Base-by-base conservation (phyloP, 2,797 vertebrate genomes). In the Brotula barbata region DNA sequence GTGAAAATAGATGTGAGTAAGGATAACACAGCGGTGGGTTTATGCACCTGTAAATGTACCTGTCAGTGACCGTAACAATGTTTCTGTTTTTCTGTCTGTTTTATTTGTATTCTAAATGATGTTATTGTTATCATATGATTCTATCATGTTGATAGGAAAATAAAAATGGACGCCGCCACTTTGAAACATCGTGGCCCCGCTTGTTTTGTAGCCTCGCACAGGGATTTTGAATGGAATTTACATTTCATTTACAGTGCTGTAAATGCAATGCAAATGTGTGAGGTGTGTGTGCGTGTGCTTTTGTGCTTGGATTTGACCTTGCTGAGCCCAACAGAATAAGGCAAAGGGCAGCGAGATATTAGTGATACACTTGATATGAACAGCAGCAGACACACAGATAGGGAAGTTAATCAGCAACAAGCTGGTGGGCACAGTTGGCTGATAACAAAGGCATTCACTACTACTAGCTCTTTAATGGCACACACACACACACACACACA, bases 371-470 rank as follows among this genome's bases (percentile, higher is more conserved):
- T 53, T 63, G 82, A 85, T 77, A 72, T 36, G 64, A 83, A 44
- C 13, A 59, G 40, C 67, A 39, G 78, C 43, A 81, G 71, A 9
- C 46, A 44, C 58, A 60, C 56, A 78, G 80, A 76, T 72, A 83
- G 70, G 17, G 41, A 74, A 82, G 85, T 87, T 88, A 88, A 88
- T 87, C 73, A 87, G 69, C 82, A 47, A 88, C 83, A 82, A 66
- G 42, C 67, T 23, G 64, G 43, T 40, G 64, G 58, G 83, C 42
- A 39, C 8, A 11, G 62, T 40, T 56, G 12, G 47, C 42, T 78
- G 85, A 85, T 87, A 87, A 87, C 64, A 67, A 47, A 60, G 54
- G 17, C 23, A 57, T 71, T 72, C 52, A 58, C 57, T 23, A 23
- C 42, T 43, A 71, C 58, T 25, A 53, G 60, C 37, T 64, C 36